Base-by-base conservation (phyloP, 2,113 vertebrate species). In the Perognathus longimembris region DNA sequence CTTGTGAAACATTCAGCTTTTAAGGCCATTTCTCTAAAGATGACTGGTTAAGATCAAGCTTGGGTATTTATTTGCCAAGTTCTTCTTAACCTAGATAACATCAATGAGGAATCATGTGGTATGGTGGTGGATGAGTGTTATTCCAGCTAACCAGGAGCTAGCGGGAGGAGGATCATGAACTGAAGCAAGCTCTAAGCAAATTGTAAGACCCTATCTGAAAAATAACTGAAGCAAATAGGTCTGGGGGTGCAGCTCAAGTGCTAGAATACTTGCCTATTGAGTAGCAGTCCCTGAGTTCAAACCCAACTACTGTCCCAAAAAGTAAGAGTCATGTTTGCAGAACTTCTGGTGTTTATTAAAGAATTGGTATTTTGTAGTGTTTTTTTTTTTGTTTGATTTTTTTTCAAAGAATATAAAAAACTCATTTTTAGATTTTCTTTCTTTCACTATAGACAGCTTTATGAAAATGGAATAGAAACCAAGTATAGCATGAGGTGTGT, bases 371-470 rank as follows among this genome's bases (percentile, higher is more conserved):
- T 73, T 75, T 32, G 4, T 78, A 42, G 85, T n/a, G n/a, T n/a
- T n/a, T n/a, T n/a, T n/a, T n/a, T n/a, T n/a, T n/a, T n/a, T n/a
- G n/a, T n/a, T n/a, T n/a, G 75, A 54, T 54, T 54, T 18, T 54
- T 26, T 77, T 50, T 61, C 3, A 75, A 93, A 30, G n/a, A 21
- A 36, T 11, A 59, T 7, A 61, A 76, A 89, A n/a, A 69, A 22
- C 50, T 20, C 15, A 50, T 40, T 85, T 89, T 88, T 36, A n/a
- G 18, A 15, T 59, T 63, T 88, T 54, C 40, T 76, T 75, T 45
- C 61, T 90, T 34, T 81, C 26, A n/a, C n/a, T 21, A 70, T 61
- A 7, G 73, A 80, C 30, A 88, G 54, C 86, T 81, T 85, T 63
- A 66, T 78, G 61, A 75, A 79, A n/a, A 34, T 69, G 76, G 38